phyloP scores from a whole-genome alignment of 2,113 vertebrate genomes.

The Jacana jacana region DNA sequence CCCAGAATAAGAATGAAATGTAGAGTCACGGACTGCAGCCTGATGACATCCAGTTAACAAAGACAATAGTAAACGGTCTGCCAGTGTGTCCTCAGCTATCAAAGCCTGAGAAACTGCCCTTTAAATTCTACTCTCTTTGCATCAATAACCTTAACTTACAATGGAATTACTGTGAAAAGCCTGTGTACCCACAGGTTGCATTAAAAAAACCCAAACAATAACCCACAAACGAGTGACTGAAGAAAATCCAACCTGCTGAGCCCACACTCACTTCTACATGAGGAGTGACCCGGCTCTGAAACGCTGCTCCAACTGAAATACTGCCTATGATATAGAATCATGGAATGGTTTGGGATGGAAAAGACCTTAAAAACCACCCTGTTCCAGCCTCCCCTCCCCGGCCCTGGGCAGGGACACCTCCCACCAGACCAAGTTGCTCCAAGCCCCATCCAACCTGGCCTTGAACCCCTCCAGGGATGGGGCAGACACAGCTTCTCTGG shows the following conservation, averaged over 20 bases:
- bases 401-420: background rate
- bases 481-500: background rate
- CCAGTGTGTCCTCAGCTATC: background rate
- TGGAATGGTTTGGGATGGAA: background rate
- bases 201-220: too few species aligned
- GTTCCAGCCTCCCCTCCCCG: background rate
- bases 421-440: background rate
- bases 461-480: background rate
- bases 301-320: background rate
- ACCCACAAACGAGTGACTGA: background rate
- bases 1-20: background rate
- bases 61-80: background rate
- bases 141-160: background rate
- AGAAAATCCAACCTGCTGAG: background rate
- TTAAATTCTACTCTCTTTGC: background rate
- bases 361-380: background rate
- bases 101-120: background rate
- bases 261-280: background rate
- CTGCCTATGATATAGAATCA: background rate
- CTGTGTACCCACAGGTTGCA: background rate
- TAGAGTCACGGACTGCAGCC: background rate
- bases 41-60: background rate
- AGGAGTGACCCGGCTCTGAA: background rate
- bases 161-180: background rate
- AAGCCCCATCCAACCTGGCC: background rate